A percentile compares a stretch with the other conserved stretches of the same genome.
These are phyloP conservation scores for Telmatherina bonti DNA, from an alignment of 2,797 vertebrate species.

Conservation along the genomic window DNA sequence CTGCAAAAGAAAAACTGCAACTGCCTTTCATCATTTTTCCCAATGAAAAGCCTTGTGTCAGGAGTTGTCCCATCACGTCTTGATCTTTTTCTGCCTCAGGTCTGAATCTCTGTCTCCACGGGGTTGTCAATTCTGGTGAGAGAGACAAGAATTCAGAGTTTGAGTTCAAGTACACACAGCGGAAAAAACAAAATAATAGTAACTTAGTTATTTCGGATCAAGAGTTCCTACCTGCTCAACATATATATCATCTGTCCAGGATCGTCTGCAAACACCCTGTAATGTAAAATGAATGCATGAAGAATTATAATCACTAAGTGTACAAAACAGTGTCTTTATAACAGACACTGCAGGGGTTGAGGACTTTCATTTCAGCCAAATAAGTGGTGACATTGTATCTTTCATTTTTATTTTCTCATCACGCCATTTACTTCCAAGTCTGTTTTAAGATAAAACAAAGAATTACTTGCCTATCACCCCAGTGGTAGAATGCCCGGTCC, in stretches of 20 bases:
- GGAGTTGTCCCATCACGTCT: conserved; percentile 27
- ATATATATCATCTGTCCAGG: conserved; percentile 84
- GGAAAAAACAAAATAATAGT: not conserved
- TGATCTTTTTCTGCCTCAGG: conserved; percentile 54
- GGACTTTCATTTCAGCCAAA: not conserved
- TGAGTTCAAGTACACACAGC: not conserved
- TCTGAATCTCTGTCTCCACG: conserved; percentile 67
- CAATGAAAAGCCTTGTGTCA: conserved; percentile 10
- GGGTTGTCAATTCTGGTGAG: conserved; percentile 67
- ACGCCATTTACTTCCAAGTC: not conserved
- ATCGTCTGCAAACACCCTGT: conserved; percentile 81
- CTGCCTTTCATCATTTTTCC: conserved; percentile 27
- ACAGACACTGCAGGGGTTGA: not conserved
- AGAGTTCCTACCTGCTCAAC: conserved; percentile 77
- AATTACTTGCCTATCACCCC: conserved; percentile 80
- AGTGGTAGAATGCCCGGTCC: conserved; percentile 80
- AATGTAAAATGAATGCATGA: conserved; percentile 42
- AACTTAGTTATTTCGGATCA: not conserved
- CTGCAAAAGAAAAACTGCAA: conserved; percentile 35
- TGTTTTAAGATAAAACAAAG: not conserved
- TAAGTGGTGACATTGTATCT: conserved; percentile 3
- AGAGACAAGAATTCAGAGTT: conserved; percentile 7
- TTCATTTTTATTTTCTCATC: not conserved
- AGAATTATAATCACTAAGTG: not conserved
- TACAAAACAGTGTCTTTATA: not conserved